These are phyloP conservation scores for Peromyscus leucopus DNA, from an alignment of 2,113 vertebrate species.

Conservation along the genomic window DNA sequence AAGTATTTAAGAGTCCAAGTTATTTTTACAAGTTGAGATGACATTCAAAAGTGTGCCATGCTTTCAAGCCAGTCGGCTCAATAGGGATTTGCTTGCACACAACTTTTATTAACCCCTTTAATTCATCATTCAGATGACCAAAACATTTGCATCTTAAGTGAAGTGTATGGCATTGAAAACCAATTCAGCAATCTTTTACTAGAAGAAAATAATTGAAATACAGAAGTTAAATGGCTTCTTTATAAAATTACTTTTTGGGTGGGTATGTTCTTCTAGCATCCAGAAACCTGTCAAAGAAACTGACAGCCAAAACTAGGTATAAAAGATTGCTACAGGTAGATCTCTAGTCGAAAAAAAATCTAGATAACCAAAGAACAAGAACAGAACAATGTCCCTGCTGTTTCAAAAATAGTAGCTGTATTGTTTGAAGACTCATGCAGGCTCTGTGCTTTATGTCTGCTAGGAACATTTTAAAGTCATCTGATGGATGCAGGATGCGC, in stretches of 20 bases:
- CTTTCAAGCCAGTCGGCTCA: neutral
- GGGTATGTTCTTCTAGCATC: slow-evolving; percentile 43
- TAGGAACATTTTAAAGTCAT: slow-evolving; percentile 63
- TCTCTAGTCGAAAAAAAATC: slow-evolving; percentile 38
- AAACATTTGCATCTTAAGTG: neutral
- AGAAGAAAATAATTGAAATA: slow-evolving; percentile 55
- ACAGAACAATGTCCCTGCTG: neutral
- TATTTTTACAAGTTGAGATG: slow-evolving; percentile 78
- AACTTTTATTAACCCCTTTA: slow-evolving; percentile 42
- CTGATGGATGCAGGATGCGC: neutral
- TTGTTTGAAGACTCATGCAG: slow-evolving; percentile 60
- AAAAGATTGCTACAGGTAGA: slow-evolving; percentile 17
- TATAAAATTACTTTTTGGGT: slow-evolving; percentile 53
- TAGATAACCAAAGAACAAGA: slow-evolving; percentile 60
- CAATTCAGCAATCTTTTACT: slow-evolving; percentile 51
- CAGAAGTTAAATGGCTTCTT: slow-evolving; percentile 52
- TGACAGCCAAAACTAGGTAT: slow-evolving; percentile 57
- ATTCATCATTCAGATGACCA: slow-evolving; percentile 4
- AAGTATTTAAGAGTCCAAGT: slow-evolving; percentile 75
- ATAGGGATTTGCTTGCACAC: neutral
- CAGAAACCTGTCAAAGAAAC: neutral
- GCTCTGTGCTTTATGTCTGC: slow-evolving; percentile 38
- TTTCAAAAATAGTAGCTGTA: slow-evolving; percentile 68
- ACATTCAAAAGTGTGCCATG: slow-evolving; percentile 58
- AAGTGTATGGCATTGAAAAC: neutral